Evolutionary conservation across 2,797 vertebrate genomes (phyloP).

Genomic region (Erpetoichthys calabaricus): DNA sequence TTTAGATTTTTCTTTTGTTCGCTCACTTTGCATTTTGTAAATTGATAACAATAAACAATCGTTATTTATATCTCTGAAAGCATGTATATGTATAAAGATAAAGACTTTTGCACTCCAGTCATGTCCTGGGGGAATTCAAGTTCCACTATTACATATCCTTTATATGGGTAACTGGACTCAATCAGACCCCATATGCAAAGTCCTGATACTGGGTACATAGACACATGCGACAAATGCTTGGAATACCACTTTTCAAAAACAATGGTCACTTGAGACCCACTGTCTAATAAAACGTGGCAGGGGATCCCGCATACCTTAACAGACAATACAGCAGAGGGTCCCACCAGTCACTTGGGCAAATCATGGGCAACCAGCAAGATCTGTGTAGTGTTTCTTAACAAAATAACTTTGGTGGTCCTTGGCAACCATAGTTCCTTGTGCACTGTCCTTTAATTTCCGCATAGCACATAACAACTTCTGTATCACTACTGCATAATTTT

Average conservation of each 20-base stretch:
- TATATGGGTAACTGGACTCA: not conserved
- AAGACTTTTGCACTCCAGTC: not conserved
- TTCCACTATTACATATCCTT: constrained; percentile 1
- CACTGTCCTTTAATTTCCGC: not conserved
- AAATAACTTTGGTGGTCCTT: not conserved
- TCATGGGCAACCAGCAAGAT: not conserved
- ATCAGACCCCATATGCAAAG: not conserved
- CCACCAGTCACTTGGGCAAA: constrained; percentile 7
- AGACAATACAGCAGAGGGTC: not conserved
- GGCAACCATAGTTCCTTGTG: not conserved
- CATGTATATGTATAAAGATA: no score
- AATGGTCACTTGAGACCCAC: constrained; percentile 1
- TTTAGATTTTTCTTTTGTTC: no score
- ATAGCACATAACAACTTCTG: constrained; percentile 7
- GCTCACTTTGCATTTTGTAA: no score
- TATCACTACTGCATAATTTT: constrained; percentile 1
- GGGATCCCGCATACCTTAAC: not conserved
- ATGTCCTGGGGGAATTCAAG: not conserved
- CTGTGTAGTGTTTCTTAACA: not conserved
- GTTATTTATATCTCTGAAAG: no score
- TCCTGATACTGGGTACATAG: not conserved
- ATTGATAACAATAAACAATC: no score
- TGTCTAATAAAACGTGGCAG: not conserved
- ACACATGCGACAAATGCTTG: not conserved
- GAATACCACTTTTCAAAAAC: not conserved